A percentile compares a stretch with the other conserved stretches of the same genome.
phyloP scores from a whole-genome alignment of 2,113 vertebrate genomes.

The Argyrosomus japonicus region DNA sequence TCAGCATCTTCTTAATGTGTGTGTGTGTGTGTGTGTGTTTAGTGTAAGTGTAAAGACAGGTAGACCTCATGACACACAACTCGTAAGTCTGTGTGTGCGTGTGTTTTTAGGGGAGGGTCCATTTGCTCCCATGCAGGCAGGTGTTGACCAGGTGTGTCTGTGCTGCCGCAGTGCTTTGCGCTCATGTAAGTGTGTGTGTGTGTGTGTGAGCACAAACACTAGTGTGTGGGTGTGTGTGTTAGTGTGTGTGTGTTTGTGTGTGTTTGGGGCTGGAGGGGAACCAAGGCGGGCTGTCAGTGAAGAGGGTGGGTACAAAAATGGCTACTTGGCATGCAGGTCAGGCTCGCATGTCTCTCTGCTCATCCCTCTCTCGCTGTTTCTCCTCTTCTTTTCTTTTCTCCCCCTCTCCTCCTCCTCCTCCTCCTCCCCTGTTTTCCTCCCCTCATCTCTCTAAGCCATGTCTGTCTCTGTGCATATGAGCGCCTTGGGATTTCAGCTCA shows the following conservation, averaged over 20 bases:
- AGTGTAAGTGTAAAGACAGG: slow-evolving; percentile 8
- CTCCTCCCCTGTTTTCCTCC: neutral
- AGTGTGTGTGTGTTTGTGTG: slow-evolving; percentile 26
- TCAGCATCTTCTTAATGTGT: neutral
- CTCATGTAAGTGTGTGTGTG: neutral
- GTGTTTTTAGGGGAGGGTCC: slow-evolving; percentile 25
- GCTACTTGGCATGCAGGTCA: slow-evolving; percentile 83
- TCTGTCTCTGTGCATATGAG: slow-evolving; percentile 35
- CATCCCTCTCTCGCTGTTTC: slow-evolving; percentile 39
- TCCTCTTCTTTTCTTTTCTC: no score
- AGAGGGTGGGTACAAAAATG: slow-evolving; percentile 72
- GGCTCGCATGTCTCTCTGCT: slow-evolving; percentile 47
- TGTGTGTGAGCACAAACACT: neutral
- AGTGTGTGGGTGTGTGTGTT: slow-evolving; percentile 7
- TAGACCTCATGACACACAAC: slow-evolving; percentile 7
- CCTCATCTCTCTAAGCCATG: slow-evolving; percentile 19
- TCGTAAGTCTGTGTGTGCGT: slow-evolving; percentile 5
- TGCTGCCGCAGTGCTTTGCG: slow-evolving; percentile 68
- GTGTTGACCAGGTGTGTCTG: slow-evolving; percentile 81
- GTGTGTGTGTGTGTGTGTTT: slow-evolving; percentile 9
- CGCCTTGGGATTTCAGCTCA: slow-evolving; percentile 55
- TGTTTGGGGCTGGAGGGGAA: slow-evolving; percentile 31
- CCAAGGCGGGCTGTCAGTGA: slow-evolving; percentile 13
- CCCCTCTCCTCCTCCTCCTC: neutral
- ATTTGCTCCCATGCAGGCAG: slow-evolving; percentile 57